Percentiles rank a stretch among this genome's conserved stretches.
phyloP scores from a whole-genome alignment of 2,797 vertebrate species.

The Saxicola maurus region DNA sequence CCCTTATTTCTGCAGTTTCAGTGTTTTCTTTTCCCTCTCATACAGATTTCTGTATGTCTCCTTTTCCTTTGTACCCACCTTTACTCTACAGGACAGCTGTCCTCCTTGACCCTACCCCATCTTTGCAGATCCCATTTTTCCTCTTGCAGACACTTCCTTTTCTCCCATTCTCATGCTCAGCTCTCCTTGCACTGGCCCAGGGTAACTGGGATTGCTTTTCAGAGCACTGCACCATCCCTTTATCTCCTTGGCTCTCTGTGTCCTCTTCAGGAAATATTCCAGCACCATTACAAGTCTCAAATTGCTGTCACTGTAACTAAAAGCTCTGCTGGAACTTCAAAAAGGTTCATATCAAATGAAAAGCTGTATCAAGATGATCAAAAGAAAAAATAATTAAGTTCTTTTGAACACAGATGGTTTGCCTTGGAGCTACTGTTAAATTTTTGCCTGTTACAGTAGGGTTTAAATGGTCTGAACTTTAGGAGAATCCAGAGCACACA shows the following conservation, averaged over 20 bases:
- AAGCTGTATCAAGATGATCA: background rate
- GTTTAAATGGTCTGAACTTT: background rate
- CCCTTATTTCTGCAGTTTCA: slow-evolving; percentile 9
- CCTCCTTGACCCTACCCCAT: background rate
- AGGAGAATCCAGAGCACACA: background rate
- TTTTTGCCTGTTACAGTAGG: background rate
- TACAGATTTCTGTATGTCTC: background rate
- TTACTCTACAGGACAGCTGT: background rate
- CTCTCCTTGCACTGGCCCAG: background rate
- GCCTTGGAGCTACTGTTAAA: background rate
- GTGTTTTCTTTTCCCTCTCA: background rate
- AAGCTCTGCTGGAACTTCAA: background rate
- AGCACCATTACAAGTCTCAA: background rate
- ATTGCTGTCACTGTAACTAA: background rate
- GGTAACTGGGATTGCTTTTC: background rate
- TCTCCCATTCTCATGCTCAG: fast-evolving
- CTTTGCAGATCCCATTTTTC: background rate
- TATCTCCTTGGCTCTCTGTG: background rate
- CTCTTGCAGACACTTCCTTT: background rate
- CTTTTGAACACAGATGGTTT: background rate
- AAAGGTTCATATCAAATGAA: background rate
- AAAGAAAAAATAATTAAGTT: background rate
- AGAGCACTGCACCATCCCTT: background rate
- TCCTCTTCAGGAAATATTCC: background rate
- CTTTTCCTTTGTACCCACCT: background rate